Percentiles rank a stretch among this genome's conserved stretches.
Evolutionary conservation across 2,888 invertebrate genomes (phyloP).

Genomic region (Limnephilus rhombicus): DNA sequence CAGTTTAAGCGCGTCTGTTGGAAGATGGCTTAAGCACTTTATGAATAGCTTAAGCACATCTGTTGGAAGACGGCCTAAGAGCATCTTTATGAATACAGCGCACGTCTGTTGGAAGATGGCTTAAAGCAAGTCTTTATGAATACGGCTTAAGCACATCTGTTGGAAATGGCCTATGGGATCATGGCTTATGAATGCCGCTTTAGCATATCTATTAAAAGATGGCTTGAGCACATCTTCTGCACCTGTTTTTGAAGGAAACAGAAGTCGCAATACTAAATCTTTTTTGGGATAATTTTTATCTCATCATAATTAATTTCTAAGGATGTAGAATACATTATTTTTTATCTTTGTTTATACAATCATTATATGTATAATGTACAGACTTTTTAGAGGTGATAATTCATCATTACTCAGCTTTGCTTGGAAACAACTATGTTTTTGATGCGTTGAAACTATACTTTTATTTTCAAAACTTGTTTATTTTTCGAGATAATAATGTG

Average conservation of each 20-base stretch:
- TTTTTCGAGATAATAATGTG: background rate
- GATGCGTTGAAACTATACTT: background rate
- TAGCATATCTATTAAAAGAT: no score
- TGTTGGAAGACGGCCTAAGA: no score
- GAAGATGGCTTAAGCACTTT: no score
- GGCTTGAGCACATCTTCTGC: no score
- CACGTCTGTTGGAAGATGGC: no score
- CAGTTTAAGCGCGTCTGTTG: no score
- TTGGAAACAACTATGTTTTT: background rate
- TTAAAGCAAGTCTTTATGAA: no score
- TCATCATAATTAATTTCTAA: background rate
- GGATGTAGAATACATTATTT: background rate
- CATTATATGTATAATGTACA: background rate
- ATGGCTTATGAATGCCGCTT: no score
- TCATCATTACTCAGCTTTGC: background rate
- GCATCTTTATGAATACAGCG: no score
- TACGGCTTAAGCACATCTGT: no score
- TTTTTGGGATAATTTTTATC: background rate
- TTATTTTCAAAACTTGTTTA: background rate
- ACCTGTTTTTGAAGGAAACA: background rate
- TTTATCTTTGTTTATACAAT: background rate
- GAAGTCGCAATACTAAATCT: background rate
- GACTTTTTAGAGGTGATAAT: background rate
- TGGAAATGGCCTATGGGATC: no score
- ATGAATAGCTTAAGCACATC: no score